Evolutionary conservation across 2,797 vertebrate species (phyloP).

Genomic region (Numenius phaeopus): DNA sequence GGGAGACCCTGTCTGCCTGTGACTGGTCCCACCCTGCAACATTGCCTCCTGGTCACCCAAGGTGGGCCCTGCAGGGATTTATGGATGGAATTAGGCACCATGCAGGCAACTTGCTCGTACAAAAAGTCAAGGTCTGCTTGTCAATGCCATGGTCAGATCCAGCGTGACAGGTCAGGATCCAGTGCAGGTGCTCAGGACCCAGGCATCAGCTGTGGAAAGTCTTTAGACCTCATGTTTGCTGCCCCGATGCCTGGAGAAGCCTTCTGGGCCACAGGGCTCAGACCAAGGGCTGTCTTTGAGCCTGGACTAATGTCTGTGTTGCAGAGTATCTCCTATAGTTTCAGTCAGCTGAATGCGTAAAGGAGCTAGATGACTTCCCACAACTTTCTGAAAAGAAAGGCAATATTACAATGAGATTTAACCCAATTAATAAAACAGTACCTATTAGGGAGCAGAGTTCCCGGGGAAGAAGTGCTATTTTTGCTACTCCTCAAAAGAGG

Average conservation of each 20-base stretch:
- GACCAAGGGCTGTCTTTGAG: background rate
- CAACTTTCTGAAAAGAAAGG: background rate
- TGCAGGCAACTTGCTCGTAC: background rate
- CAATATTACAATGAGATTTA: background rate
- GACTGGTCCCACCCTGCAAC: background rate
- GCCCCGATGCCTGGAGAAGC: background rate
- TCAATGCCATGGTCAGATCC: background rate
- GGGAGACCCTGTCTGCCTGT: fast-evolving
- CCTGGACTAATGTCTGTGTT: background rate
- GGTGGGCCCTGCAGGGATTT: background rate
- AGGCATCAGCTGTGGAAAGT: background rate
- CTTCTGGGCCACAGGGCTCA: background rate
- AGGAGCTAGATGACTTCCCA: background rate
- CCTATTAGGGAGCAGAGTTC: background rate
- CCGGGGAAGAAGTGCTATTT: background rate
- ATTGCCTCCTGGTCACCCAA: fast-evolving
- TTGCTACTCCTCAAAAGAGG: background rate
- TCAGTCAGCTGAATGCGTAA: background rate
- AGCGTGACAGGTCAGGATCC: background rate
- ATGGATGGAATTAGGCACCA: background rate
- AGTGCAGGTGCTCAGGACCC: background rate
- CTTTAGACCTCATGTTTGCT: background rate
- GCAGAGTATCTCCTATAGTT: background rate
- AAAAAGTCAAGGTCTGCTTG: background rate
- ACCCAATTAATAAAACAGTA: background rate